Evolutionary conservation across 1,140 invertebrate genomes (phyloP).

Genomic region (Plutomurus gul): DNA sequence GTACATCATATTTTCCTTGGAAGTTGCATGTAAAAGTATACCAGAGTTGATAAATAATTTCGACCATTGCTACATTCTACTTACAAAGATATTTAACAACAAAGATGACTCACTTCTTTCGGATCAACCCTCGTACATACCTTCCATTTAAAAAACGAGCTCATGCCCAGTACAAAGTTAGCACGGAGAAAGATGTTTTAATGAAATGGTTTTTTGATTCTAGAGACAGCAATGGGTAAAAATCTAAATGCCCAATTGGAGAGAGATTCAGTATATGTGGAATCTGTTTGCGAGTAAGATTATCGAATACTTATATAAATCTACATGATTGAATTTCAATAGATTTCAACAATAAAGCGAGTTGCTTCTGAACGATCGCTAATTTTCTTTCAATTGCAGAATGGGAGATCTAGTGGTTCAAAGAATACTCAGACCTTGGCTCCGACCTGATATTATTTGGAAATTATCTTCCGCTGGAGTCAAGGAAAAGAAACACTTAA

Average conservation of each 20-base stretch:
- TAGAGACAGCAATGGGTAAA: conserved; percentile 68
- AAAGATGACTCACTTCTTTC: too few relatives aligned
- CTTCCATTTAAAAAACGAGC: too few relatives aligned
- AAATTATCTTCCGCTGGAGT: conserved; percentile 55
- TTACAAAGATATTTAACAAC: too few relatives aligned
- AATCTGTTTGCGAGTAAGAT: conserved; percentile 59
- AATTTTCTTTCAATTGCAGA: conserved; percentile 46
- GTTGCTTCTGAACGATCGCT: not conserved
- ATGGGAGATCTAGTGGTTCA: conserved; percentile 43
- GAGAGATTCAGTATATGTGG: conserved; percentile 63
- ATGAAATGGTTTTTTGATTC: too few relatives aligned
- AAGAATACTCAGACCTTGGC: conserved; percentile 60
- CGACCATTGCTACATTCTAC: not conserved
- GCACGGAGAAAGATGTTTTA: too few relatives aligned
- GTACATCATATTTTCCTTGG: too few relatives aligned
- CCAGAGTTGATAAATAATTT: not conserved
- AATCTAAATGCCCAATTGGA: conserved; percentile 65
- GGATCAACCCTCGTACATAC: too few relatives aligned
- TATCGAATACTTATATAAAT: not conserved
- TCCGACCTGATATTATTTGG: conserved; percentile 61
- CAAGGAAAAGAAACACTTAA: conserved; percentile 44
- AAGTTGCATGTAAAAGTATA: too few relatives aligned
- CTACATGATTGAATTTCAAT: not conserved
- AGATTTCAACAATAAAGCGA: too few relatives aligned
- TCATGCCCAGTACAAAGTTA: too few relatives aligned